Conservation (phyloP, 2,797 vertebrate genomes). For the Sitta carolinensis region DNA sequence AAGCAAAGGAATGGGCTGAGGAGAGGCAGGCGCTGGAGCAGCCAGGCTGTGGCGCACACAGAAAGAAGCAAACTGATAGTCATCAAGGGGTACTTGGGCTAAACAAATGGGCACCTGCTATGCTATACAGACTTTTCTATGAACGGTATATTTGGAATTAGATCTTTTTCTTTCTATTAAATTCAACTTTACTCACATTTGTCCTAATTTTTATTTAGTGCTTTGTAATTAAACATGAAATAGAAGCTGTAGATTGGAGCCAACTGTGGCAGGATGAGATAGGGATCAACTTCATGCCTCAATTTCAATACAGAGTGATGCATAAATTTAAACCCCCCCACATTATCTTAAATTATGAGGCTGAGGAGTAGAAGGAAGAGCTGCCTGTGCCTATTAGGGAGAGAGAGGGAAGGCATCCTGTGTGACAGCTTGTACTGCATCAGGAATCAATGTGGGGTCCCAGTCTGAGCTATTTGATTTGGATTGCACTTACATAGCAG, state of each 20-base stretch:
- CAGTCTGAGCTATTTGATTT: background rate
- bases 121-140: background rate
- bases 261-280: background rate
- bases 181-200: background rate
- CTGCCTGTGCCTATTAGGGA: background rate
- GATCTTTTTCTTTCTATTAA: background rate
- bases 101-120: background rate
- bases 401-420: background rate
- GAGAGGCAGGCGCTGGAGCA: background rate
- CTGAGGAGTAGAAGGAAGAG: background rate
- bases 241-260: background rate
- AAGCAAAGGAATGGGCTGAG: background rate
- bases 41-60: background rate
- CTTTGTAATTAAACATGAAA: slow-evolving; percentile 7
- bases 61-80: background rate
- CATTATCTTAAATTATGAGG: background rate
- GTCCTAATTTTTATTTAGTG: background rate
- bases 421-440: background rate
- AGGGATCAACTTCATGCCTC: background rate
- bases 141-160: background rate
- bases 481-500: background rate
- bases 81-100: background rate
- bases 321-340: background rate
- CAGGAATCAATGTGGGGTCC: background rate
- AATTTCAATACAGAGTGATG: background rate